These are phyloP conservation scores for Ceratina calcarata DNA, from an alignment of 1,140 invertebrate genomes.

Conservation along the genomic window DNA sequence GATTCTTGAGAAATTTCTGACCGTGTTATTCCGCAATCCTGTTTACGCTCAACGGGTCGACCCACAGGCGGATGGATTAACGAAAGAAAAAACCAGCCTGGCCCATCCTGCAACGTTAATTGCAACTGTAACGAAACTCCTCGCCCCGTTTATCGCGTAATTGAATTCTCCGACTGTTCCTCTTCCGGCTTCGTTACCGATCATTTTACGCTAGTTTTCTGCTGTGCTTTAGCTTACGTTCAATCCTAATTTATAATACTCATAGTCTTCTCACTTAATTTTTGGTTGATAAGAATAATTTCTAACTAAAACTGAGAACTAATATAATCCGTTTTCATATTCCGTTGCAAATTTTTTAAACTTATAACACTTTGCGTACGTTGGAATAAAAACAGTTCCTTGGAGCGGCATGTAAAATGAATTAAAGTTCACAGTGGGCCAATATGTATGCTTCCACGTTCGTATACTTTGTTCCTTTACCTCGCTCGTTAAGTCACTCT, in stretches of 20 bases:
- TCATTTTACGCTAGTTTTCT: not conserved
- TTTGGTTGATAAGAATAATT: too few relatives aligned
- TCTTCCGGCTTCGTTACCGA: not conserved
- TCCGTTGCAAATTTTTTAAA: too few relatives aligned
- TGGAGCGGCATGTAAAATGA: too few relatives aligned
- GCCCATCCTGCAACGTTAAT: slow-evolving; percentile 17
- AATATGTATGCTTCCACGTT: too few relatives aligned
- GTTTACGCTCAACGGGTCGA: slow-evolving; percentile 67
- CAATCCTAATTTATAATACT: not conserved
- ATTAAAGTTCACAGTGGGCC: too few relatives aligned
- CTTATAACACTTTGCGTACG: too few relatives aligned
- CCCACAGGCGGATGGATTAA: not conserved
- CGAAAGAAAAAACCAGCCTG: not conserved
- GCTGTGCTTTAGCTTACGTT: not conserved
- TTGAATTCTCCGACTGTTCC: slow-evolving; percentile 3
- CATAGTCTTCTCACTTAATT: too few relatives aligned
- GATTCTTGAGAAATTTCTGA: slow-evolving; percentile 76
- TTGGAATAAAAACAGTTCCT: too few relatives aligned
- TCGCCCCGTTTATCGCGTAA: not conserved
- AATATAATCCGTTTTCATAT: too few relatives aligned
- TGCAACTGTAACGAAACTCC: slow-evolving; percentile 35
- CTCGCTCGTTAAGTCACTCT: too few relatives aligned
- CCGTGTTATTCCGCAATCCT: slow-evolving; percentile 69
- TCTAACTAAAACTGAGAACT: too few relatives aligned
- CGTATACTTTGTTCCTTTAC: too few relatives aligned